A percentile compares a stretch with the other conserved stretches of the same genome.
phyloP scores from a whole-genome alignment of 92 coral and sea anemone genomes.

The Umimayanthus kanabou region DNA sequence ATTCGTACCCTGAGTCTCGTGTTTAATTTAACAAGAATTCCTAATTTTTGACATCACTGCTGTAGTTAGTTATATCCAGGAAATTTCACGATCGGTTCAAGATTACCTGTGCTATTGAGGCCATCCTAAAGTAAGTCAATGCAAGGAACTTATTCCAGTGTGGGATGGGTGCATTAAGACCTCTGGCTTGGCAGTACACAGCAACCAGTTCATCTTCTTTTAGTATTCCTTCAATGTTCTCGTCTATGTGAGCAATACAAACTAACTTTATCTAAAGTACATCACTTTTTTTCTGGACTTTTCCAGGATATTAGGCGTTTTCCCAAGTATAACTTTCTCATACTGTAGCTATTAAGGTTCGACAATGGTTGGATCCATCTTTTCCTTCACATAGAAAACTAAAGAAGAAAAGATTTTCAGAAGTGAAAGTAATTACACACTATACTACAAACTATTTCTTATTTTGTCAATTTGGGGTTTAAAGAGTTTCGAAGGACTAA shows the following conservation, averaged over 20 bases:
- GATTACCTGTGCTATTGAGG: conserved; percentile 91
- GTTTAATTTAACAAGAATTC: no score
- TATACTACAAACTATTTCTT: no score
- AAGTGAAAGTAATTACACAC: no score
- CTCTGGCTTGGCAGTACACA: conserved; percentile 66
- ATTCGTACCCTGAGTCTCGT: no score
- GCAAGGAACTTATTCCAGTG: conserved; percentile 90
- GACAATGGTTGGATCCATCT: no score
- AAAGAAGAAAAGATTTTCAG: no score
- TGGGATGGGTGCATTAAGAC: conserved; percentile 31
- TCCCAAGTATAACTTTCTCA: no score
- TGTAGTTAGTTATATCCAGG: neutral
- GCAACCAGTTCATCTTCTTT: conserved; percentile 65
- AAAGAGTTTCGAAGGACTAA: no score
- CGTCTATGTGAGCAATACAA: conserved; percentile 25
- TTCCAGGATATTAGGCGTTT: neutral
- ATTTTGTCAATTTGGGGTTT: no score
- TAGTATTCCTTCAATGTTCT: conserved; percentile 60
- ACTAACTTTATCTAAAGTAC: neutral
- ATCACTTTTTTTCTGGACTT: neutral
- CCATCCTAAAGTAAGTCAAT: conserved; percentile 77
- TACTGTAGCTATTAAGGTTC: no score
- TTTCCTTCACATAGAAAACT: no score
- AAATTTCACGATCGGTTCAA: neutral
- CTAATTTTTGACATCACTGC: neutral